Percentiles rank a stretch among this genome's conserved stretches.
Evolutionary conservation across 92 coral and sea anemone genomes (phyloP).

Genomic region (Blastomussa wellsi): DNA sequence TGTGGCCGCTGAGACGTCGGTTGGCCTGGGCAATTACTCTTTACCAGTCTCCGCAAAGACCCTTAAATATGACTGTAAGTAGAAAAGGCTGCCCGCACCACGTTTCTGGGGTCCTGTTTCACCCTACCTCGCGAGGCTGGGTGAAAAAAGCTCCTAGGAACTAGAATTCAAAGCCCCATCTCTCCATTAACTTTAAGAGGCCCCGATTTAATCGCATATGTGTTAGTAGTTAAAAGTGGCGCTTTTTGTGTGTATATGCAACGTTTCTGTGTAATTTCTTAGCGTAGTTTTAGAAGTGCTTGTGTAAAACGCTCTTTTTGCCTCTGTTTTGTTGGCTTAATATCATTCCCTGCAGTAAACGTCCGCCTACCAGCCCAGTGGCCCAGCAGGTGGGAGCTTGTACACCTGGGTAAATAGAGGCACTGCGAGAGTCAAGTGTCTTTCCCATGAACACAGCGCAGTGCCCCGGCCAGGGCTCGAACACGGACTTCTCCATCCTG

Average conservation of each 20-base stretch:
- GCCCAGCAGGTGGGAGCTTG: no score
- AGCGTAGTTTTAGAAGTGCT: not conserved
- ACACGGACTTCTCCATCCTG: no score
- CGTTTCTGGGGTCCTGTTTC: constrained; percentile 7
- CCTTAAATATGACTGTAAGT: constrained; percentile 89
- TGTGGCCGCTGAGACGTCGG: constrained; percentile 85
- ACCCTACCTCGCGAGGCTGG: not conserved
- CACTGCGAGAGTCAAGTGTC: no score
- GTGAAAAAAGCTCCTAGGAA: not conserved
- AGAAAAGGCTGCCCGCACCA: not conserved
- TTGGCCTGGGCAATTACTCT: constrained; percentile 81
- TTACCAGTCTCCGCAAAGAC: constrained; percentile 57
- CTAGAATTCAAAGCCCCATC: not conserved
- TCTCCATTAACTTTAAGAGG: not conserved
- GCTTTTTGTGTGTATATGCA: not conserved
- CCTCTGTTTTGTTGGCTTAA: not conserved
- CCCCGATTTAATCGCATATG: not conserved
- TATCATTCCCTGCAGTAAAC: no score
- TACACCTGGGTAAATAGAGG: no score
- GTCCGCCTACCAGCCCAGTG: no score
- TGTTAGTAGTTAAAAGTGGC: not conserved
- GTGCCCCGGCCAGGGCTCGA: no score
- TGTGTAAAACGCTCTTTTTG: not conserved
- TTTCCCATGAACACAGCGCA: no score
- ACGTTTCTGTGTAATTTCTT: not conserved